Conservation (phyloP, 2,113 vertebrate species). For the Ciconia stormi region DNA sequence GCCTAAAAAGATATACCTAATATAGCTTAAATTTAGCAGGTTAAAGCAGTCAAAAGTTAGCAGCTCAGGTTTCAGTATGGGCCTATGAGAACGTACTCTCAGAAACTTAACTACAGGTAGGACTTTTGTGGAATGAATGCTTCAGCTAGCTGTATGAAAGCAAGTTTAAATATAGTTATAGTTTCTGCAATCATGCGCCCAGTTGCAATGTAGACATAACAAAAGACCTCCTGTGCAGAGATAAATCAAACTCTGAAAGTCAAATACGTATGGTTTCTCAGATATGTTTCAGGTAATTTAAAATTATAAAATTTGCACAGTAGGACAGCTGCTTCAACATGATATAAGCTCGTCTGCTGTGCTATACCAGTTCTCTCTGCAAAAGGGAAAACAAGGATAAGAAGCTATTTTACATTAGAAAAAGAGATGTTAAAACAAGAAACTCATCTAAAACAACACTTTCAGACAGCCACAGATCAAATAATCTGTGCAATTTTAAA, state of each 20-base stretch:
- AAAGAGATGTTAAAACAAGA: not conserved
- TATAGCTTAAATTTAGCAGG: not conserved
- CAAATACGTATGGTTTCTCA: not conserved
- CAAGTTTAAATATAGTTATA: not conserved
- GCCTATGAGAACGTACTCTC: not conserved
- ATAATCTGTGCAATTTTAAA: not conserved
- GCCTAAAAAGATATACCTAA: not conserved
- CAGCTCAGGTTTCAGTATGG: not conserved
- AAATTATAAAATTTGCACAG: conserved; percentile 1
- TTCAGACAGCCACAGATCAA: not conserved
- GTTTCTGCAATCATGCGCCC: not conserved
- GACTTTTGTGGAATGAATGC: not conserved
- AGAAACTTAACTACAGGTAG: not conserved
- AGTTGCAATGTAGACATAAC: not conserved
- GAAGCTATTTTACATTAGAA: not conserved
- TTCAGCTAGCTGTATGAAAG: not conserved
- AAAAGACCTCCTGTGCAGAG: not conserved
- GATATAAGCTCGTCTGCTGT: not conserved
- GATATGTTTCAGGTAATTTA: not conserved
- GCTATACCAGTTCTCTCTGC: not conserved
- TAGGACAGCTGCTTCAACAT: not conserved
- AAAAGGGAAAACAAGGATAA: not conserved
- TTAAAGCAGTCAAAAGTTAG: not conserved
- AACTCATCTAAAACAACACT: not conserved
- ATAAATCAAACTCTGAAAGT: not conserved